phyloP scores from a whole-genome alignment of 2,797 vertebrate genomes.

The Pachyuromys duprasi region DNA sequence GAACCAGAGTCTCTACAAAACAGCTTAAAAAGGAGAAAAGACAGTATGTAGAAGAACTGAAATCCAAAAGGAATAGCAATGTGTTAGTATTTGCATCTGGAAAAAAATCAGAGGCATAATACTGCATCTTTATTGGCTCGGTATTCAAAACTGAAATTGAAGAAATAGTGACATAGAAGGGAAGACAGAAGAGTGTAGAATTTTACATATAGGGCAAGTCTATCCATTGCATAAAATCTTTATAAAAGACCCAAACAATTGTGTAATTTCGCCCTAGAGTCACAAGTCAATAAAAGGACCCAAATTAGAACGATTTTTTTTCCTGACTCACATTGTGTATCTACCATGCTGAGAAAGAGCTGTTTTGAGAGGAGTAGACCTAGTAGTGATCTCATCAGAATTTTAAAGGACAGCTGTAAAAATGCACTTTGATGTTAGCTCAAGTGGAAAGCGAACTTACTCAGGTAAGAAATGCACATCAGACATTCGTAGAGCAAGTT shows the following conservation, averaged over 20 bases:
- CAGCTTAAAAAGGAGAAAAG: neutral
- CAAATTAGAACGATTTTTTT: conserved; percentile 31
- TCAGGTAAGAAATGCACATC: conserved; percentile 37
- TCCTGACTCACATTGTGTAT: neutral
- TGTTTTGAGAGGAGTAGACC: conserved; percentile 13
- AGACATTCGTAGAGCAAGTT: neutral
- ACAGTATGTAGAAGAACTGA: neutral
- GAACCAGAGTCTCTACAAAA: neutral
- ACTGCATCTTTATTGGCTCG: conserved; percentile 24
- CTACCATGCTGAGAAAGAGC: neutral
- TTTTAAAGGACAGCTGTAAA: conserved; percentile 41
- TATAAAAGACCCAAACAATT: neutral
- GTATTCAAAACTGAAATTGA: conserved; percentile 14
- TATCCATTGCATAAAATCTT: neutral
- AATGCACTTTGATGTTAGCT: conserved; percentile 37
- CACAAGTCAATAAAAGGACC: neutral
- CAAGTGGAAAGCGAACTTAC: neutral
- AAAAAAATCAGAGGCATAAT: neutral
- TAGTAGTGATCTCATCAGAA: conserved; percentile 30
- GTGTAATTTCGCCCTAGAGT: neutral
- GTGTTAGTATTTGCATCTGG: neutral
- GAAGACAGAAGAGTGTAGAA: conserved; percentile 5
- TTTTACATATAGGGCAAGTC: conserved; percentile 6
- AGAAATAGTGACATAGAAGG: neutral
- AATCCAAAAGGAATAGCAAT: neutral